Base-by-base conservation (phyloP, 2,113 vertebrate species). In the Stictonetta naevosa region DNA sequence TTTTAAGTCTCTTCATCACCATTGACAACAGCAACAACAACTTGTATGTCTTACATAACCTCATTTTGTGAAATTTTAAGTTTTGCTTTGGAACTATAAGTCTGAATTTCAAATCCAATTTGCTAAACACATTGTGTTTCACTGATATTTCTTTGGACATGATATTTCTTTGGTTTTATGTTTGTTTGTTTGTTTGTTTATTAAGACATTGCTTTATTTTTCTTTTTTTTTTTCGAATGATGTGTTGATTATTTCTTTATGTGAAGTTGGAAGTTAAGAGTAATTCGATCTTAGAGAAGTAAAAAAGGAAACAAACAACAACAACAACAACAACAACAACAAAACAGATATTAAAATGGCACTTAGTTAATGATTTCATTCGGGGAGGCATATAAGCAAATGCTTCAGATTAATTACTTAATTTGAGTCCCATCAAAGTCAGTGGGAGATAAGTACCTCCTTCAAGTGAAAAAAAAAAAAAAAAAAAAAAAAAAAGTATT, bases 331-430 rank as follows among this genome's bases (percentile, higher is more conserved):
- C 38, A 40, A 46, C 18, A 46, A 40, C 38, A 10, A 55, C 44
- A 44, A 52, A 12, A 12, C 11, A 50, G 11, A 50, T 14, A 14
- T 79, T 36, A 76, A 76, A 82, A 26, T 50, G 2, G 3, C 7
- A 68, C 20, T 58, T 68, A 64, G 44, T 84, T 72, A 77, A 53
- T 80, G 3, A 76, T 8, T 69, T 73, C 59, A 77, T 94, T 86
- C 0, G 0, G 34, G 23, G 33, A 86, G 42, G 25, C 29, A 40
- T 77, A 13, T 67, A 81, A 91, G 25, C 19, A 92, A 33, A 60
- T 83, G 6, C 42, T 96, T 94, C 60, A 92, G 28, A 80, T 22
- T 81, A 23, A 88, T 90, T 86, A 67, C 11, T 71, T 93, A 94
- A 88, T 87, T 67, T 83, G 60, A 90, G 33, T 93, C 19, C 40